phyloP scores from a whole-genome alignment of 1,140 invertebrate species.

The Pararge aegeria region DNA sequence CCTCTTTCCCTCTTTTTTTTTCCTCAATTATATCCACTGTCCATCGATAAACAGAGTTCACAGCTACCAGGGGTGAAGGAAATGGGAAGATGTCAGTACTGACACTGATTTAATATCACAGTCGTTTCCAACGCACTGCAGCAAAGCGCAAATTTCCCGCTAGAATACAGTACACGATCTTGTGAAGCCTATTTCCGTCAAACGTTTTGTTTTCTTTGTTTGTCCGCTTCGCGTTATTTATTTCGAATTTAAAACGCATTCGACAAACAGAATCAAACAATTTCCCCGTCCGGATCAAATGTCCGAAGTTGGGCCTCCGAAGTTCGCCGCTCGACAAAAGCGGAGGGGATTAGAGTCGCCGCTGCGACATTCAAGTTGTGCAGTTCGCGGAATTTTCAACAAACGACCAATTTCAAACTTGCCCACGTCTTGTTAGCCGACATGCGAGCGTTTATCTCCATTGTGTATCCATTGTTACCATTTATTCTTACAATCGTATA shows the following conservation, averaged over 20 bases:
- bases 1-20: too few species aligned
- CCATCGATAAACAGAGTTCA: too few species aligned
- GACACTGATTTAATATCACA: too few species aligned
- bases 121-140: too few species aligned
- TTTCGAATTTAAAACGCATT: background rate
- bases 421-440: constrained; percentile 18
- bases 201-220: too few species aligned
- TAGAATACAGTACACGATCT: too few species aligned
- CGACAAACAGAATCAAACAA: background rate
- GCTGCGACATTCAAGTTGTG: constrained; percentile 13
- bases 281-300: constrained; percentile 5
- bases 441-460: background rate
- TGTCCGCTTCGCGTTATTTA: too few species aligned
- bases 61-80: too few species aligned
- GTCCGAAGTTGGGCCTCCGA: constrained; percentile 5
- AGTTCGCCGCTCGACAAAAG: constrained; percentile 3
- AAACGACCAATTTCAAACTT: constrained; percentile 26
- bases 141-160: too few species aligned
- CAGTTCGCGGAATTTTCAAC: constrained; percentile 20
- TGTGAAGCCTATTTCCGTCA: too few species aligned
- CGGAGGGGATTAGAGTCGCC: constrained; percentile 2
- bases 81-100: too few species aligned
- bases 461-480: background rate
- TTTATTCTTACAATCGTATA: background rate
- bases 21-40: too few species aligned